These are phyloP conservation scores for Caenorhabditis briggsae DNA, from an alignment of 1,140 invertebrate species.

Conservation along the genomic window DNA sequence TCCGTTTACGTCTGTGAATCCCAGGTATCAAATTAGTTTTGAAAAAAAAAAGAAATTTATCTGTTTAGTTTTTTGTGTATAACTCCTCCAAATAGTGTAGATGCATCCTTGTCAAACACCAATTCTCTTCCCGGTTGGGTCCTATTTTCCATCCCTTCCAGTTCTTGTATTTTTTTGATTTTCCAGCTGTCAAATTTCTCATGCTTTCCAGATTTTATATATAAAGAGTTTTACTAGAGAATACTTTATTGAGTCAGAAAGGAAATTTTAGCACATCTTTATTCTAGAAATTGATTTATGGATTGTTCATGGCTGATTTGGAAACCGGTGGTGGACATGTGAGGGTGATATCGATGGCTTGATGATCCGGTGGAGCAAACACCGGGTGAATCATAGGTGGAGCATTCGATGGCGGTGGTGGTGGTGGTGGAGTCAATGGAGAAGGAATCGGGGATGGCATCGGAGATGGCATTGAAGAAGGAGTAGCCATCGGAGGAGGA, in stretches of 20 bases:
- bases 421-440: background rate
- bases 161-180: constrained; percentile 10
- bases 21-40: constrained; percentile 39
- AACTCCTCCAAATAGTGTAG: constrained; percentile 7
- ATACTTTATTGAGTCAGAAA: background rate
- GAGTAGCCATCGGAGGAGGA: background rate
- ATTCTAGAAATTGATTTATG: no score
- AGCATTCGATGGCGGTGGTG: background rate
- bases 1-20: constrained; percentile 26
- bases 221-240: constrained; percentile 21
- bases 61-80: constrained; percentile 7
- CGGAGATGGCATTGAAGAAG: background rate
- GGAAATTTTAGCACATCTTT: no score
- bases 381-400: background rate
- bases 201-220: background rate
- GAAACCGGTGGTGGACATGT: no score
- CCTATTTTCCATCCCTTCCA: background rate
- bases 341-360: no score
- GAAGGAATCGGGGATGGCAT: background rate
- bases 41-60: constrained; percentile 24
- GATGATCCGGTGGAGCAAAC: background rate
- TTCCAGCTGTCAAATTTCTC: constrained; percentile 27
- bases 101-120: background rate
- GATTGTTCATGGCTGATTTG: no score
- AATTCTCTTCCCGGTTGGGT: constrained; percentile 8